Conservation (phyloP, 1,140 invertebrate species). For the Meloidogyne chitwoodi region DNA sequence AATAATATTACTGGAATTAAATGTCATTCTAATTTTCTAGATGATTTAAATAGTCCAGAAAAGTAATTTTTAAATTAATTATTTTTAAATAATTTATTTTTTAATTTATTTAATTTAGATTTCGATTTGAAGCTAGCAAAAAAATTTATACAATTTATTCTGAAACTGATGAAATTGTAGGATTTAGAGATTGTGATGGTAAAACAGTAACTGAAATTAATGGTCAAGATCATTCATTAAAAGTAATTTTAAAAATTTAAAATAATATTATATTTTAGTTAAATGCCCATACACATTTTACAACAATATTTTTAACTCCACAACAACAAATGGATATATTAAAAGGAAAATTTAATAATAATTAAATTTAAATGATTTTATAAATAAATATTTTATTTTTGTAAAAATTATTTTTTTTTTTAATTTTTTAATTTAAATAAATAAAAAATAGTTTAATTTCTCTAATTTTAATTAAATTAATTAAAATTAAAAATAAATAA, state of each 20-base stretch:
- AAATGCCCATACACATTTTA: constrained; percentile 1
- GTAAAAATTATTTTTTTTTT: no score
- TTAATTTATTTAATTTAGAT: neutral
- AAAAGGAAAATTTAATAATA: constrained; percentile 7
- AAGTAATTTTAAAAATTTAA: neutral
- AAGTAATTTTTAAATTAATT: neutral
- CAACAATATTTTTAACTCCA: constrained; percentile 1
- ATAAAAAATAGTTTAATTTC: no score
- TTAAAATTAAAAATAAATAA: no score
- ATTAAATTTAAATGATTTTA: no score
- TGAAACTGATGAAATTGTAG: constrained; percentile 1
- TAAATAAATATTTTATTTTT: no score
- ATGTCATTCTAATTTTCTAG: constrained; percentile 15
- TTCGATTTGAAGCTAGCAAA: neutral
- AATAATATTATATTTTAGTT: neutral
- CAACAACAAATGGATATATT: constrained; percentile 10
- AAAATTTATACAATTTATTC: constrained; percentile 6
- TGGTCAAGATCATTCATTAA: neutral
- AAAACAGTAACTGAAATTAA: neutral
- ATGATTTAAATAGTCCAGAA: neutral
- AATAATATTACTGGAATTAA: constrained; percentile 27
- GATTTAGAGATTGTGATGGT: neutral
- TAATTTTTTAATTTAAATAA: no score
- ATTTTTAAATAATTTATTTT: neutral
- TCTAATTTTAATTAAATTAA: no score